Evolutionary conservation across 2,888 invertebrate species (phyloP), one percentile per base, ranked within the genome.

Genomic region (Parapristionchus giblindavisi): DNA sequence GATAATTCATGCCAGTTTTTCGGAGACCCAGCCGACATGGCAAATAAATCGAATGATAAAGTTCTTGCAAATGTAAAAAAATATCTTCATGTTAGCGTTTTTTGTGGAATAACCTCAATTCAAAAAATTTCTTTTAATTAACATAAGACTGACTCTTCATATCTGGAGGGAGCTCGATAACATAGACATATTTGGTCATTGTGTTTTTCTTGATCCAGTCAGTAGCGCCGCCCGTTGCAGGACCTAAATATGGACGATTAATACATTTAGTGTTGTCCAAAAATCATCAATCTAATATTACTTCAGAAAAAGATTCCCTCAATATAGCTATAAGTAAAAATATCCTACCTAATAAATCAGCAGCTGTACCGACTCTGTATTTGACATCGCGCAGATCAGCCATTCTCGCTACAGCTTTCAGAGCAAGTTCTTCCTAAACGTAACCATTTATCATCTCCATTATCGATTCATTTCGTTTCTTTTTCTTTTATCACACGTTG

Each of bases 141-240:
- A 43, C 24, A 14, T 32, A 36, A 40, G 1, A 40, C 81, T 70
- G 24, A 84, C 84, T 85, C 61, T 78, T 79, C 80, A 85, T 80
- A 61, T 84, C 84, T 14, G 87, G 87, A 14, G 87, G 84, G 36
- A 87, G 80, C 75, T 87, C 87, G 48, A 88, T 66, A n/a, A 87
- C 84, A 68, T 87, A 87, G 3, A 87, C 86, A 75, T 86, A 87
- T 78, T 87, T 87, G 1, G 84, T 84, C 27, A 80, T 80, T 2
- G 85, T 84, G 75, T 84, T 86, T 75, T 83, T 82, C 77, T 86
- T 86, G 32, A 87, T 84, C 87, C 87, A 87, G 66, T 87, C 87
- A 6, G 84, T 84, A 0, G 87, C 85, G n/a, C 85, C 86, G 24
- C 87, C 87, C 0, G 87, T 83, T 1, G 85, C 86, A 3, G 85